A percentile compares a stretch with the other conserved stretches of the same genome.
Conservation (phyloP, 1,140 invertebrate genomes). For the roundworm (Caenorhabditis elegans) region DNA sequence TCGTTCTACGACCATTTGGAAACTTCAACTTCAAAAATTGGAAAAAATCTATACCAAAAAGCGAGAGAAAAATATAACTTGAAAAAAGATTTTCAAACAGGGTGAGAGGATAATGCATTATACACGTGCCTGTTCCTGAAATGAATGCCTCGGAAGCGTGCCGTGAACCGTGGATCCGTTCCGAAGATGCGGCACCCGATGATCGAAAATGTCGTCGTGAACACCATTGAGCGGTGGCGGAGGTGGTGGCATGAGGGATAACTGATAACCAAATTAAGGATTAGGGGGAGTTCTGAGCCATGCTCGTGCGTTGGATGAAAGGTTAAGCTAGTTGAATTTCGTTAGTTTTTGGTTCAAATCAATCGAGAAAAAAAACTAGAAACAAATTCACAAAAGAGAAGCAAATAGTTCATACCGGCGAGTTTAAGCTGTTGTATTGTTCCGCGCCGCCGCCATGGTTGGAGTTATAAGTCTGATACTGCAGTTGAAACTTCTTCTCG, state of each 20-base stretch:
- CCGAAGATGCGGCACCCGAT: constrained; percentile 4
- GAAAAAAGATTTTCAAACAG: neutral
- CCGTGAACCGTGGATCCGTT: constrained; percentile 4
- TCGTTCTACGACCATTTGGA: neutral
- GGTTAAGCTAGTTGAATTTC: neutral
- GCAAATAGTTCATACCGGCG: constrained; percentile 37
- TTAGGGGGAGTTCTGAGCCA: neutral
- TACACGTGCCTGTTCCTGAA: constrained; percentile 49
- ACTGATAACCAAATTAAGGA: constrained; percentile 28
- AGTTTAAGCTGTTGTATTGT: constrained; percentile 49
- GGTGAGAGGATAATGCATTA: constrained; percentile 16
- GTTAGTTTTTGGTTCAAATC: too few species aligned
- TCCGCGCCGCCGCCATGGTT: constrained; percentile 51
- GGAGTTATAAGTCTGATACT: constrained; percentile 61
- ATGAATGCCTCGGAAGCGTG: constrained; percentile 42
- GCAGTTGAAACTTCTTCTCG: constrained; percentile 57
- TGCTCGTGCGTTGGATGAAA: neutral
- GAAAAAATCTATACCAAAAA: too few species aligned
- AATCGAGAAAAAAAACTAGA: neutral
- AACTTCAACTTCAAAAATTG: too few species aligned
- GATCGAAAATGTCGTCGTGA: constrained; percentile 35
- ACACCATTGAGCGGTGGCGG: constrained; percentile 33
- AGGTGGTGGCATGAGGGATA: constrained; percentile 44
- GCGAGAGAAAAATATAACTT: neutral
- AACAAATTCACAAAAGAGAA: neutral